Evolutionary conservation across 2,888 invertebrate genomes (phyloP).

Genomic region (Cheilosia pagana): DNA sequence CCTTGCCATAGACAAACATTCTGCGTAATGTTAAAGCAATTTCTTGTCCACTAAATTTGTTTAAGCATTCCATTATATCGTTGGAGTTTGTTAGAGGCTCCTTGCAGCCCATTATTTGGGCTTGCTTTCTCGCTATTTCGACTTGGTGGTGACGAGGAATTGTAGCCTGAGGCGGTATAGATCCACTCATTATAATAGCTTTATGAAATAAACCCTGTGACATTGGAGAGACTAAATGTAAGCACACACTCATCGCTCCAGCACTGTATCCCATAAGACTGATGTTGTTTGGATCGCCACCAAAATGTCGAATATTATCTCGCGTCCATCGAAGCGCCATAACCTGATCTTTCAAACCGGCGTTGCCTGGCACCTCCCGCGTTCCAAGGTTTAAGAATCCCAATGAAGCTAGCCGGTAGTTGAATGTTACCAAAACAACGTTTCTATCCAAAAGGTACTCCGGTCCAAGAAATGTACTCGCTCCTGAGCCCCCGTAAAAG

Average conservation of each 20-base stretch:
- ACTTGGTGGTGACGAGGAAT: conserved; percentile 83
- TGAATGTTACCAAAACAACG: conserved; percentile 86
- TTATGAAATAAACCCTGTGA: conserved; percentile 84
- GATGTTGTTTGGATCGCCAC: conserved; percentile 84
- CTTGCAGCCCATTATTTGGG: conserved; percentile 83
- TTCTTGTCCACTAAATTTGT: conserved; percentile 76
- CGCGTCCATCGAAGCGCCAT: conserved; percentile 85
- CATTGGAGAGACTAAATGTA: conserved; percentile 81
- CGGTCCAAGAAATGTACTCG: conserved; percentile 84
- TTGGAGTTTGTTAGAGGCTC: conserved; percentile 78
- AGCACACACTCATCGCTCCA: conserved; percentile 77
- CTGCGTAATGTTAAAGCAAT: conserved; percentile 76
- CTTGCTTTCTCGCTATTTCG: conserved; percentile 84
- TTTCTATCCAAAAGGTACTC: conserved; percentile 86
- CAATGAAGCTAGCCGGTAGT: conserved; percentile 86
- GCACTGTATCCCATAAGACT: conserved; percentile 84
- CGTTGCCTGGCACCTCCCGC: conserved; percentile 85
- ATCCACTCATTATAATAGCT: conserved; percentile 85
- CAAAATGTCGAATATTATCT: conserved; percentile 84
- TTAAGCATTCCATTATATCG: conserved; percentile 84
- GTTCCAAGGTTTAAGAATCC: conserved; percentile 85
- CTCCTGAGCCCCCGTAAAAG: conserved; percentile 84
- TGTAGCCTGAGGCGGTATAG: conserved; percentile 77
- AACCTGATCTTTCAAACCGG: conserved; percentile 86
- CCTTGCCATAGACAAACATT: conserved; percentile 78